Base-by-base conservation (phyloP, 1,140 invertebrate species). In the Drosophila sucinea region DNA sequence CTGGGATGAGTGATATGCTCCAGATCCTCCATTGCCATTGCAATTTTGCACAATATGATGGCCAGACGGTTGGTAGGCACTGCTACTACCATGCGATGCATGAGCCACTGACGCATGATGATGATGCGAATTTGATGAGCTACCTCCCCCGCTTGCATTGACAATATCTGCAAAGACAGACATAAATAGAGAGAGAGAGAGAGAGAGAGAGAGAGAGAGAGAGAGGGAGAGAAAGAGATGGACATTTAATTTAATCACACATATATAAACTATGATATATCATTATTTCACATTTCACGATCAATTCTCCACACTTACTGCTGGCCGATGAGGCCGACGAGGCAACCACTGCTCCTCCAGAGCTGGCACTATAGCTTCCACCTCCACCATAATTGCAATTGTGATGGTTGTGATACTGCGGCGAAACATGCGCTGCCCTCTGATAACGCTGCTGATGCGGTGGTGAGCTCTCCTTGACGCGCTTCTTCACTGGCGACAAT, bases 401-500 rank as follows among this genome's bases (percentile, higher is more conserved):
- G 62, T 92, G 91, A 60, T 91, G 83, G 32, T 68, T 56, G 58
- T 92, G 90, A 40, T 91, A 92, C 60, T 92, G 87, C 40, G 78
- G 90, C 67, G 80, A 90, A 33, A 93, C 92, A 79, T 92, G 92
- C 77, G 93, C 71, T 92, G 93, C 68, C 91, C 92, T 92, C 78
- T 92, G 92, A 68, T 94, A 93, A 56, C 93, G 92, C 69, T 94
- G 93, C 71, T 94, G 91, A 55, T 94, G 95, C 0, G 97, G 97
- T 33, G 98, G 98, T 25, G 98, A 98, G 79, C 97, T 97, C 91
- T 99, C 98, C 91, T 99, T 99, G 5, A 99, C 98, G n/a, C 98
- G 94, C 92, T 99, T 99, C 93, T 99, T 99, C 2, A 99, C 98
- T 1, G 98, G 98, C 84, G 97, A 98, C 67, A 99, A 93, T 85